These are phyloP conservation scores for Addax nasomaculatus DNA, from an alignment of 2,113 vertebrate species.

Conservation along the genomic window DNA sequence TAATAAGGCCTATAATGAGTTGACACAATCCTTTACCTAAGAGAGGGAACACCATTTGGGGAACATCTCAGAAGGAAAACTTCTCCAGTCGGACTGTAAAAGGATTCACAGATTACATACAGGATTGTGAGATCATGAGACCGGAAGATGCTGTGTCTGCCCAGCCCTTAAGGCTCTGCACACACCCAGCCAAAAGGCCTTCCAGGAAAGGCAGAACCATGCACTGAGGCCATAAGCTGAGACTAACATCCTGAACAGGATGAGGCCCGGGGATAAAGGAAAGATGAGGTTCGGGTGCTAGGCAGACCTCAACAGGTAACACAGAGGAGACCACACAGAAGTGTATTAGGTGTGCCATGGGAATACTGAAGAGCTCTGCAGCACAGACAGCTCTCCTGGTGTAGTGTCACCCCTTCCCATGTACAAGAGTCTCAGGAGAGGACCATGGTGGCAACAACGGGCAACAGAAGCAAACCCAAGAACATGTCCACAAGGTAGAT, in stretches of 20 bases:
- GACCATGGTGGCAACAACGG: not conserved
- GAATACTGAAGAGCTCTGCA: not conserved
- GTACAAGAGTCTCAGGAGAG: not conserved
- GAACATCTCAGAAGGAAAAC: not conserved
- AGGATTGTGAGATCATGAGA: not conserved
- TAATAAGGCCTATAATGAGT: not conserved
- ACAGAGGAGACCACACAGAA: not conserved
- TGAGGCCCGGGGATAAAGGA: fast-evolving
- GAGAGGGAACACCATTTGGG: not conserved
- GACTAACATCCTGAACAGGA: not conserved
- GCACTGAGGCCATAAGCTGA: not conserved
- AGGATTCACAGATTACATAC: not conserved
- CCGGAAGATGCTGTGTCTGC: not conserved
- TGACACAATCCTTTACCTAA: not conserved
- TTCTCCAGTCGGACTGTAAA: not conserved
- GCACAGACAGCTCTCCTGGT: not conserved
- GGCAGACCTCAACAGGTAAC: not conserved
- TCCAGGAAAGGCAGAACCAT: not conserved
- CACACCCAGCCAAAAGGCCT: not conserved
- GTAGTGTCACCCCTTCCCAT: not conserved
- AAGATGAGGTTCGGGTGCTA: not conserved
- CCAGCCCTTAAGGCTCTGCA: not conserved
- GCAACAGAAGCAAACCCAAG: not conserved
- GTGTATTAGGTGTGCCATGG: not conserved
- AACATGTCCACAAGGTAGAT: not conserved